phyloP scores from a whole-genome alignment of 1,140 invertebrate species.

The Camponotus floridanus region DNA sequence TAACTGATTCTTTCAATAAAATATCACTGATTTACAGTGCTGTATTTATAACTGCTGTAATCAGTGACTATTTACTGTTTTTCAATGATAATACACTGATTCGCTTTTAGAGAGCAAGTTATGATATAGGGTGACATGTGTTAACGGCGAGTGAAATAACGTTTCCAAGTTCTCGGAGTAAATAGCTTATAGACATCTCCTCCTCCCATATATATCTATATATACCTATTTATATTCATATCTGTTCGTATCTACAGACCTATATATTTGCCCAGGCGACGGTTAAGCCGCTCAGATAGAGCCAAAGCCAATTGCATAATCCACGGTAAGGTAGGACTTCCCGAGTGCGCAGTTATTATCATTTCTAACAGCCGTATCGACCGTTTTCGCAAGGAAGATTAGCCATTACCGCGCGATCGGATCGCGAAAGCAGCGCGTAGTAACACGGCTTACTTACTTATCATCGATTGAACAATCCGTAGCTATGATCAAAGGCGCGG shows the following conservation, averaged over 20 bases:
- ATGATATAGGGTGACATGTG: constrained; percentile 26
- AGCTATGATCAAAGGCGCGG: constrained; percentile 47
- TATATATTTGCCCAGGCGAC: constrained; percentile 54
- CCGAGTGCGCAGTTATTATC: constrained; percentile 70
- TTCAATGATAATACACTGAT: no score
- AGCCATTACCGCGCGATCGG: constrained; percentile 59
- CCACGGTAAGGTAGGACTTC: constrained; percentile 67
- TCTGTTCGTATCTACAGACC: constrained; percentile 51
- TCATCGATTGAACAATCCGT: constrained; percentile 62
- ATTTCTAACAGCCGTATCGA: constrained; percentile 71
- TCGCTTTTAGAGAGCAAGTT: no score
- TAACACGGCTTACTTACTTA: constrained; percentile 58
- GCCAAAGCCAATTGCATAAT: constrained; percentile 68
- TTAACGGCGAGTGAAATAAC: constrained; percentile 31
- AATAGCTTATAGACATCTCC: constrained; percentile 24
- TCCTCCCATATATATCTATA: background rate
- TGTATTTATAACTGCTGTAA: no score
- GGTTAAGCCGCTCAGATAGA: constrained; percentile 60
- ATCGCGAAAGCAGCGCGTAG: constrained; percentile 35
- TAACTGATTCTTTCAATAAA: no score
- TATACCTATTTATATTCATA: constrained; percentile 66
- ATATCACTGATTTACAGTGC: no score
- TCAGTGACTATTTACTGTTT: no score
- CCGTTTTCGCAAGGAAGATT: constrained; percentile 69
- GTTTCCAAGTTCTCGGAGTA: background rate